A percentile compares a stretch with the other conserved stretches of the same genome.
These are phyloP conservation scores for Pampus argenteus DNA, from an alignment of 2,797 vertebrate genomes.

Conservation along the genomic window DNA sequence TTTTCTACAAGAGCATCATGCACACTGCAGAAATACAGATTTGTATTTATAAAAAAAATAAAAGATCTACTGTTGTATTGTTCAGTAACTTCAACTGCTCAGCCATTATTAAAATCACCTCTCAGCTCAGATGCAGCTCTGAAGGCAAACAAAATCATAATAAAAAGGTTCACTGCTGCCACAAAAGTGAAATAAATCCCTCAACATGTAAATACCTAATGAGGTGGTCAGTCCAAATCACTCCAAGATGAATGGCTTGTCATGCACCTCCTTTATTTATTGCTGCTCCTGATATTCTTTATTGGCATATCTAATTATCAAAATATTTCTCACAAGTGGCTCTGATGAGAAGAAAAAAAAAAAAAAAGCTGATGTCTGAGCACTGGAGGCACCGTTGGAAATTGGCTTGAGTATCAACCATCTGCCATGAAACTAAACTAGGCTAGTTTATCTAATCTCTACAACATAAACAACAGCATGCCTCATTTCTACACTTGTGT, in stretches of 20 bases:
- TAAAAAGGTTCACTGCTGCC: slow-evolving; percentile 87
- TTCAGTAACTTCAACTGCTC: slow-evolving; percentile 27
- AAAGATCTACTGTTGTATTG: too few species aligned
- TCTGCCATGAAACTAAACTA: slow-evolving; percentile 93
- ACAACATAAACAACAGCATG: slow-evolving; percentile 91
- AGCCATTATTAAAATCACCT: slow-evolving; percentile 31
- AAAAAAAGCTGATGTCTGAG: slow-evolving; percentile 83
- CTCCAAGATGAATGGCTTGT: slow-evolving; percentile 88
- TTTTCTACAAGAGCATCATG: slow-evolving; percentile 31
- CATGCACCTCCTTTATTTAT: slow-evolving; percentile 79
- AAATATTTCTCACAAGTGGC: slow-evolving; percentile 84
- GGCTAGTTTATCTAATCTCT: slow-evolving; percentile 93
- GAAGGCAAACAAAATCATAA: slow-evolving; percentile 71
- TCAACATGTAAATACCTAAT: slow-evolving; percentile 90
- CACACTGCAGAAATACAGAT: slow-evolving; percentile 9
- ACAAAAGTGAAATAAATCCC: slow-evolving; percentile 89
- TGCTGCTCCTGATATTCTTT: slow-evolving; percentile 75
- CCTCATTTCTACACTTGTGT: slow-evolving; percentile 89
- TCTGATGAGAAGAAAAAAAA: slow-evolving; percentile 78
- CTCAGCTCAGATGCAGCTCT: slow-evolving; percentile 40
- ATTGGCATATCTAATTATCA: slow-evolving; percentile 87
- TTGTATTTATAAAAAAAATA: slow-evolving; percentile 21
- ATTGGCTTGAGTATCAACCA: slow-evolving; percentile 91
- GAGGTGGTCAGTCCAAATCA: slow-evolving; percentile 89
- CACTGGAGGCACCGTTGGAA: slow-evolving; percentile 87